Evolutionary conservation across 2,797 vertebrate genomes (phyloP), one percentile per base, ranked within the genome.

Genomic region (Lerista edwardsae): DNA sequence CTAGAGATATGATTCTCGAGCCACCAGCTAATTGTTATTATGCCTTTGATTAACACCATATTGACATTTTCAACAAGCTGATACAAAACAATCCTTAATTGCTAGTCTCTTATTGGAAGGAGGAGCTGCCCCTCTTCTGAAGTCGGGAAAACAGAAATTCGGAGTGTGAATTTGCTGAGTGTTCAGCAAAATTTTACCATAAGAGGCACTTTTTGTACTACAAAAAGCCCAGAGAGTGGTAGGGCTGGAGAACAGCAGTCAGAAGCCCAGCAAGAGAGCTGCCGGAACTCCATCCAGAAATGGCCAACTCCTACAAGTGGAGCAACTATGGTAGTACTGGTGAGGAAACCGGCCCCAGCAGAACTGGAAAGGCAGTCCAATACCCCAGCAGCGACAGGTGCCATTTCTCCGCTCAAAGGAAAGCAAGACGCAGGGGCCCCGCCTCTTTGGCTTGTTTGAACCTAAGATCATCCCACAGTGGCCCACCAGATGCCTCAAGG

Each of bases 21-120:
- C 4, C 62, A 69, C 47, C 87, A 85, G 83, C 67, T 90, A 88
- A 88, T 83, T 59, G 62, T 74, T 78, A 11, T 25, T 87, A 17
- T 17, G 87, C 12, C 75, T 88, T 61, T 86, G 65, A 87, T n/a
- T 80, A 86, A 80, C 3, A 84, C 44, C 19, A 84, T 85, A 67
- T 0, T 27, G 79, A 83, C 84, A 75, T 61, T 79, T 62, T 71
- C 75, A 84, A 21, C 29, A 80, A 77, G 61, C 73, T 83, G 75
- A 79, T 51, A 74, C 25, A 75, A 21, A 57, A 21, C 55, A 51
- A 61, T 11, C 29, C 1, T 2, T 51, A 51, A 67, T 3, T 31
- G 29, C 69, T 59, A 87, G 87, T 47, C 75, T 77, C 67, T 57
- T 41, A 57, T 84, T 73, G 34, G 15, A 77, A 75, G 0, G 7